Conservation (phyloP, 2,113 vertebrate genomes). For the Python bivittatus region DNA sequence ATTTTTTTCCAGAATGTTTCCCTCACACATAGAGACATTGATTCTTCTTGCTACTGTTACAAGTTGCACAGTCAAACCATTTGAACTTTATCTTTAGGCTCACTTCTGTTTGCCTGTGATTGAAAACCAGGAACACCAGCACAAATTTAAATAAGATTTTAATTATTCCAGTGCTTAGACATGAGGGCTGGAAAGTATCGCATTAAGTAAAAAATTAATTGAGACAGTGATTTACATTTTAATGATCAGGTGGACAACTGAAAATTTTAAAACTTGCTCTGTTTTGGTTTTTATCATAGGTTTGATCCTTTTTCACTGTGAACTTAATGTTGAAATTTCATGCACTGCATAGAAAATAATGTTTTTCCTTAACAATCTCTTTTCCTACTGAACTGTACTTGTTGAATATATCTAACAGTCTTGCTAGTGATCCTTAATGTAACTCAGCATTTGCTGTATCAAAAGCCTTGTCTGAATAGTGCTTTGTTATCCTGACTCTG, state of each 20-base stretch:
- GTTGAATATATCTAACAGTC: neutral
- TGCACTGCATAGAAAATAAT: neutral
- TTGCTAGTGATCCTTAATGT: neutral
- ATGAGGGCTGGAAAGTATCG: conserved; percentile 50
- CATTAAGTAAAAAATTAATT: conserved; percentile 30
- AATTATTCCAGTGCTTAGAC: conserved; percentile 54
- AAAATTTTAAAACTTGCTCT: conserved; percentile 12
- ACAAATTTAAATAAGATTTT: conserved; percentile 55
- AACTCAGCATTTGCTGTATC: neutral
- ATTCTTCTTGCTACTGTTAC: conserved; percentile 56
- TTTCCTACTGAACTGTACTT: neutral
- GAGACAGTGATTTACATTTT: conserved; percentile 54
- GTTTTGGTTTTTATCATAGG: neutral
- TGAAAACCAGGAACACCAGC: conserved; percentile 39
- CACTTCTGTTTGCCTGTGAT: conserved; percentile 31
- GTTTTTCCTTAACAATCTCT: neutral
- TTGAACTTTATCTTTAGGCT: conserved; percentile 49
- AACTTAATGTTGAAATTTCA: neutral
- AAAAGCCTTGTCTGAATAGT: neutral
- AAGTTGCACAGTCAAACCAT: conserved; percentile 49
- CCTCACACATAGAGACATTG: conserved; percentile 40
- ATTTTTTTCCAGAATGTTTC: conserved; percentile 40
- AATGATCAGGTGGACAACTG: conserved; percentile 46
- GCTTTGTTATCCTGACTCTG: neutral
- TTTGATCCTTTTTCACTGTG: conserved; percentile 11